These are phyloP conservation scores for Apodemia mormo DNA, from an alignment of 2,888 invertebrate genomes.

Conservation along the genomic window DNA sequence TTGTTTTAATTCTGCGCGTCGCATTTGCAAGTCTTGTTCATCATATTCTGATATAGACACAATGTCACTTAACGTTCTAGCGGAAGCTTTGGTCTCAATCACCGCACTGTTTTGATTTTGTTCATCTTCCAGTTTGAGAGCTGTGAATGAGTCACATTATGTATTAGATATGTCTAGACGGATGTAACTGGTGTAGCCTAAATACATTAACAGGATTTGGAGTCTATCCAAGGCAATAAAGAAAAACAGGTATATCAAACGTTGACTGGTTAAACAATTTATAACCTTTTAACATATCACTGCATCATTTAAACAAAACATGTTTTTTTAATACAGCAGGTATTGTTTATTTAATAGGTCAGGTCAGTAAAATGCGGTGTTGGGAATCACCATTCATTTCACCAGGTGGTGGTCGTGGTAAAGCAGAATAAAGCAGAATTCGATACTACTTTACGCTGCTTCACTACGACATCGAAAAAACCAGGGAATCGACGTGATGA, in stretches of 20 bases:
- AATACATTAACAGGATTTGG: conserved; percentile 30
- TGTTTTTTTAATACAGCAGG: no score
- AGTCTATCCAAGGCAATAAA: conserved; percentile 31
- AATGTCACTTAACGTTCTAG: conserved; percentile 86
- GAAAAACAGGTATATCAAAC: background rate
- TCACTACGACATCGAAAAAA: no score
- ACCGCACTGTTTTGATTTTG: conserved; percentile 72
- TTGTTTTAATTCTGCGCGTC: conserved; percentile 65
- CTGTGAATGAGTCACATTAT: conserved; percentile 56
- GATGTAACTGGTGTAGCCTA: conserved; percentile 30
- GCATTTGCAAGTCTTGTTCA: conserved; percentile 83
- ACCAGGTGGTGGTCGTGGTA: no score
- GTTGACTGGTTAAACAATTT: background rate
- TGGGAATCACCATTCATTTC: no score
- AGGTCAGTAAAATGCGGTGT: no score
- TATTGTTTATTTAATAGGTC: no score
- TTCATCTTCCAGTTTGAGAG: conserved; percentile 82
- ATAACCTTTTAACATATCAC: no score
- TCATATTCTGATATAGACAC: conserved; percentile 88
- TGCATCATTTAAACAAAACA: background rate
- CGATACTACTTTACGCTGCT: no score
- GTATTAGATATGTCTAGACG: conserved; percentile 36
- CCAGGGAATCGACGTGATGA: no score
- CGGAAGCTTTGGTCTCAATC: conserved; percentile 82
- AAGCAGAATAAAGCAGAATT: no score